Conservation (phyloP, 2,888 invertebrate species). For the Anthoptus insignis region DNA sequence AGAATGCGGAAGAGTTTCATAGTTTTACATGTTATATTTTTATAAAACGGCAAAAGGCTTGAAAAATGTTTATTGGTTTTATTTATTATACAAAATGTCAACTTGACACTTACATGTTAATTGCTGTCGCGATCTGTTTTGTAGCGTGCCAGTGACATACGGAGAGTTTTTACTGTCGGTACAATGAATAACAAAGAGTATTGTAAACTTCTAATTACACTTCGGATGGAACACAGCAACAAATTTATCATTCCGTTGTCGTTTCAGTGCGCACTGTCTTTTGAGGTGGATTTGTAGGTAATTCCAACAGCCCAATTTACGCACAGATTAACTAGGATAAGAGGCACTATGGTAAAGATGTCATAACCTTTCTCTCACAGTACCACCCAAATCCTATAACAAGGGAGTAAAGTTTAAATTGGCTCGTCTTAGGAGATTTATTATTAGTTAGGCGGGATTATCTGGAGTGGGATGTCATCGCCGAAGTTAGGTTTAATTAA, state of each 20-base stretch:
- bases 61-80: conserved; percentile 26
- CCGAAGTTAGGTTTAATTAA: conserved; percentile 81
- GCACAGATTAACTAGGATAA: not conserved
- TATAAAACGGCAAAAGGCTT: conserved; percentile 22
- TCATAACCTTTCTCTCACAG: no score
- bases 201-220: conserved; percentile 3
- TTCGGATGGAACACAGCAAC: not conserved
- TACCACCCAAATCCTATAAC: conserved; percentile 46
- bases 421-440: conserved; percentile 10
- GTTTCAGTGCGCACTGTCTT: not conserved
- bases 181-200: not conserved
- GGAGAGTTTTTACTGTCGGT: not conserved
- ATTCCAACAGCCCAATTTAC: not conserved
- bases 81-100: conserved; percentile 18
- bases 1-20: not conserved
- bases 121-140: not conserved
- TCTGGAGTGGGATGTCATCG: conserved; percentile 75
- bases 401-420: conserved; percentile 50
- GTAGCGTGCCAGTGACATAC: conserved; percentile 16
- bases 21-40: conserved; percentile 16
- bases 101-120: conserved; percentile 4
- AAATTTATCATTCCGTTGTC: not conserved
- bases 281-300: not conserved
- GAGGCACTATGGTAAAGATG: no score
- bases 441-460: conserved; percentile 59